These are phyloP conservation scores for Odontomyia ornata DNA, from an alignment of 2,888 invertebrate species.

Conservation along the genomic window DNA sequence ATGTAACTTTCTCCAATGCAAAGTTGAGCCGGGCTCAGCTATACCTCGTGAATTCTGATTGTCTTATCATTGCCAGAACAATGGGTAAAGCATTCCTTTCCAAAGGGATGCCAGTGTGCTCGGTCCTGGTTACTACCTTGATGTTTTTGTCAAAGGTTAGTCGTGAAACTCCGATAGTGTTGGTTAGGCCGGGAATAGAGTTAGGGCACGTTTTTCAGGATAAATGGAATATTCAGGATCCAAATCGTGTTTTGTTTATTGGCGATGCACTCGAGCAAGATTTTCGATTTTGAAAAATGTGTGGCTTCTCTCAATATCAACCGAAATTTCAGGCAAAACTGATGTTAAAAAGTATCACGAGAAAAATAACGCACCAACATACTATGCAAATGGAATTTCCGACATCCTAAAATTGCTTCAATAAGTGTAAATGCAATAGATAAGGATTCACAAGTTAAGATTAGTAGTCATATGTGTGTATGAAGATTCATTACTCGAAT, in stretches of 20 bases:
- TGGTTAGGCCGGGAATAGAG: conserved; percentile 65
- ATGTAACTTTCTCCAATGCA: conserved; percentile 63
- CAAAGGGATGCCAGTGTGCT: conserved; percentile 52
- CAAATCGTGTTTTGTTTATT: conserved; percentile 78
- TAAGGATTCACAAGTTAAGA: too few species aligned
- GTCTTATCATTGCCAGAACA: conserved; percentile 63
- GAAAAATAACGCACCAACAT: conserved; percentile 56
- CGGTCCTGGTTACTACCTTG: conserved; percentile 62
- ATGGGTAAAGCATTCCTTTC: conserved; percentile 62
- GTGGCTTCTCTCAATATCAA: conserved; percentile 80
- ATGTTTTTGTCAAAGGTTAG: conserved; percentile 61
- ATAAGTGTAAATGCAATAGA: not conserved
- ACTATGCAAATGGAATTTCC: conserved; percentile 58
- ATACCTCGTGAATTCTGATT: conserved; percentile 64
- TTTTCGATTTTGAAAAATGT: conserved; percentile 75
- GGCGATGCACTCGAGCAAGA: conserved; percentile 89
- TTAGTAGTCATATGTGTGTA: not conserved
- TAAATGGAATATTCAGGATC: conserved; percentile 65
- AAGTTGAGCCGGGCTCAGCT: conserved; percentile 64
- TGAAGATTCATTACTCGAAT: too few species aligned
- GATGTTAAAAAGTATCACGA: conserved; percentile 53
- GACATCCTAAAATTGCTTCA: conserved; percentile 57
- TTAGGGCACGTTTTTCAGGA: conserved; percentile 58
- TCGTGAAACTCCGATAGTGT: conserved; percentile 57
- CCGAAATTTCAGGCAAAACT: conserved; percentile 59